Conservation (phyloP, 2,888 invertebrate species). For the Acleris emargana region DNA sequence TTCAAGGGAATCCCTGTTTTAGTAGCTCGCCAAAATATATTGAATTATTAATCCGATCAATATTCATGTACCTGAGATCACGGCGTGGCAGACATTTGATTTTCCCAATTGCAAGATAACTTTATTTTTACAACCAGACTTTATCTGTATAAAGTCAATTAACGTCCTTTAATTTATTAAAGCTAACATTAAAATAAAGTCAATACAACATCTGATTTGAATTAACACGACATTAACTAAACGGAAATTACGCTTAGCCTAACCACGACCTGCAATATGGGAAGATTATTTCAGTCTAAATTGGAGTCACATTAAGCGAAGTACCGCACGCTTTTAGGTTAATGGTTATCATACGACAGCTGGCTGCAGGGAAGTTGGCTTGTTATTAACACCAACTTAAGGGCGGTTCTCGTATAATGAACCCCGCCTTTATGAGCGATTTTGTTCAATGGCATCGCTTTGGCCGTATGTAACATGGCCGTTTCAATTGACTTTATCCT, state of each 20-base stretch:
- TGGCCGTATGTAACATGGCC: conserved; percentile 6
- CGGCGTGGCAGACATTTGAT: too few relatives aligned
- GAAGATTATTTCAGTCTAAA: conserved; percentile 53
- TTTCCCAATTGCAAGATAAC: too few relatives aligned
- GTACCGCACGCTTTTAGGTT: conserved; percentile 57
- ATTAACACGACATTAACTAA: conserved; percentile 16
- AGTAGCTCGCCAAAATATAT: too few relatives aligned
- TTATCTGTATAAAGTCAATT: too few relatives aligned
- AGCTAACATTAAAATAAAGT: not conserved
- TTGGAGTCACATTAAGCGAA: conserved; percentile 53
- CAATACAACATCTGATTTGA: not conserved
- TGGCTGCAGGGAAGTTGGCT: conserved; percentile 36
- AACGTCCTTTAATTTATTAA: not conserved
- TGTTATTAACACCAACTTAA: conserved; percentile 39
- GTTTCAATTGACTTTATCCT: conserved; percentile 12
- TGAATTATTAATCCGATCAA: too few relatives aligned
- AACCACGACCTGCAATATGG: conserved; percentile 29
- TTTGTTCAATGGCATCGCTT: conserved; percentile 17
- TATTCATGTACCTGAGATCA: too few relatives aligned
- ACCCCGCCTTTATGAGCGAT: conserved; percentile 29
- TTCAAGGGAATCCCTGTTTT: too few relatives aligned
- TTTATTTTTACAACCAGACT: too few relatives aligned
- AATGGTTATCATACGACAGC: conserved; percentile 52
- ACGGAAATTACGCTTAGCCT: conserved; percentile 19
- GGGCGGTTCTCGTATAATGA: conserved; percentile 35